These are phyloP conservation scores for Tipula lateralis DNA, from an alignment of 2,888 invertebrate genomes.

Conservation along the genomic window DNA sequence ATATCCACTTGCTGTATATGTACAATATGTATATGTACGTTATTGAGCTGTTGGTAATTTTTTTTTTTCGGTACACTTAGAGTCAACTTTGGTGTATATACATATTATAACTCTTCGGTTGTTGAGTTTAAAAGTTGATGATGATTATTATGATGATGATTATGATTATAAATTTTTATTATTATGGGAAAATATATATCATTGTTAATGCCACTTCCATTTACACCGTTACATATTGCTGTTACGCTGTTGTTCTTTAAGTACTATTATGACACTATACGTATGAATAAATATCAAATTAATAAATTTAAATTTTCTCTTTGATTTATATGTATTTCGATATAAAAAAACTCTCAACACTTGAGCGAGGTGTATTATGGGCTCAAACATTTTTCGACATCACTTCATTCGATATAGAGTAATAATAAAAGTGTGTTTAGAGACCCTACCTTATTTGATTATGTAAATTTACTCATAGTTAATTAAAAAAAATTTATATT, in stretches of 20 bases:
- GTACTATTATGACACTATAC: background rate
- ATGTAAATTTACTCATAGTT: background rate
- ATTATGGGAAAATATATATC: constrained; percentile 20
- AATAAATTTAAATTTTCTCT: background rate
- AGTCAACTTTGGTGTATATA: background rate
- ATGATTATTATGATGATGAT: background rate
- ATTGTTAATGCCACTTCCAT: constrained; percentile 19
- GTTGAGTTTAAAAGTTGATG: background rate
- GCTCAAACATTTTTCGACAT: background rate
- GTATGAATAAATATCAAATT: background rate
- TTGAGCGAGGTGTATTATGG: background rate
- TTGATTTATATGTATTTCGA: background rate
- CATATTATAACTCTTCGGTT: background rate
- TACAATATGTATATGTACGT: background rate
- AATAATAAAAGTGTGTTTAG: background rate
- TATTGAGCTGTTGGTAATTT: background rate
- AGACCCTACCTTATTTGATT: background rate
- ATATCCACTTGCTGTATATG: background rate
- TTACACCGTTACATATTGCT: constrained; percentile 5
- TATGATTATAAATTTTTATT: background rate
- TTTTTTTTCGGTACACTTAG: constrained; percentile 3
- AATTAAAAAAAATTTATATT: background rate
- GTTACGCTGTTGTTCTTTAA: background rate
- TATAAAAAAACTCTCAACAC: background rate
- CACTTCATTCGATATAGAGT: background rate